Conservation (phyloP, 2,797 vertebrate genomes). For the Anas capensis region DNA sequence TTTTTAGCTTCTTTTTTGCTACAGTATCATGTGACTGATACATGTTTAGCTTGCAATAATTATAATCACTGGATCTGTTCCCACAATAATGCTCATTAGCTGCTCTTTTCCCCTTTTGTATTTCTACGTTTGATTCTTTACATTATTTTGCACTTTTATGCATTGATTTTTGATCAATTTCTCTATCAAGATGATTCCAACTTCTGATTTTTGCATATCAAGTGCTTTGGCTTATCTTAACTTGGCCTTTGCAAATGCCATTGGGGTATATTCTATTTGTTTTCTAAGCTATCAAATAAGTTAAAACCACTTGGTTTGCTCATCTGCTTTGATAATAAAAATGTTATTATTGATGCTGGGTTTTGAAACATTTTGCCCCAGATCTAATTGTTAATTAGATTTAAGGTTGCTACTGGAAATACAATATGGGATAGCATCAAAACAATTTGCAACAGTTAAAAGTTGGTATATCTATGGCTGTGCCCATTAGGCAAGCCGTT, state of each 20-base stretch:
- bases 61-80: background rate
- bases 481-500: background rate
- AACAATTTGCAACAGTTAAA: background rate
- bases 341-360: background rate
- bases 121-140: background rate
- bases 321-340: background rate
- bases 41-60: background rate
- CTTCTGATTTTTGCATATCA: background rate
- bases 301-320: background rate
- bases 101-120: background rate
- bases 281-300: background rate
- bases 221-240: background rate
- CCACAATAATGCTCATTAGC: background rate
- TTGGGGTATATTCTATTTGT: background rate
- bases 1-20: background rate
- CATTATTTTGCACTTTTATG: background rate
- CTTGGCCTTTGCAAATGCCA: background rate
- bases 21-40: background rate
- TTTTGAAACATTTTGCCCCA: background rate
- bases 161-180: background rate
- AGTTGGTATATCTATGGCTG: background rate
- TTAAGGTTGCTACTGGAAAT: background rate
- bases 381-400: background rate
- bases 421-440: background rate
- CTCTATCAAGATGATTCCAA: background rate